Base-by-base conservation (phyloP, 1,140 invertebrate genomes). In the Acromyrmex heyeri region DNA sequence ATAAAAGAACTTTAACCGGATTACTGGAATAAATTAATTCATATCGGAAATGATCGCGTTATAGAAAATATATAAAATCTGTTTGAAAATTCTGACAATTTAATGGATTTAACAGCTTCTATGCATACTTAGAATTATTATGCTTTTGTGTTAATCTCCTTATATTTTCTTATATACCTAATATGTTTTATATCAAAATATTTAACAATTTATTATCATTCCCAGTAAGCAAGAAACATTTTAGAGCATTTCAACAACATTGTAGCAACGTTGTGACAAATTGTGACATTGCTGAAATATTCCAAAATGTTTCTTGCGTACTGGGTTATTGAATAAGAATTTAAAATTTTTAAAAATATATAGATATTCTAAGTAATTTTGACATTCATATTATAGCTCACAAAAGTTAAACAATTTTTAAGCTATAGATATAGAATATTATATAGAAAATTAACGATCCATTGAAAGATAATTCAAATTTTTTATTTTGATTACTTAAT, bases 11-110 rank as follows among this genome's bases (percentile, higher is more conserved):
- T 21, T 62, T 27, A 30, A 30, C 30, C 18, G 27, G 57, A 85
- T 76, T 34, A 53, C 44, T 34, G 57, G 57, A 62, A 55, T 16
- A 8, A 70, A 81, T 10, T 81, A 79, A 79, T 48, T 69, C 12
- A 14, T 38, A 55, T 38, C 8, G 18, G 38, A 81, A 3, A 57
- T 5, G 10, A 48, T 18, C 14, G 6, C 10, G 18, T 65, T 78
- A 64, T n/a, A n/a, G 27, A 69, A 81, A 24, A 57, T 21, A 44
- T 3, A 69, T 30, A 34, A 65, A 24, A n/a, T 48, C 2, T 61
- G 5, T 50, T 50, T 50, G 12, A 50, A 14, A 38, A 62, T 62
- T 48, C 8, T 4, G 4, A 6, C 3, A 62, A 62, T n/a, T 5
- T 44, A 61, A 44, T 44, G 2, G 1, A 48, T 44, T 77, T 48